Percentiles rank a stretch among this genome's conserved stretches.
These are phyloP conservation scores for Drosophila pseudotakahashii DNA, from an alignment of 2,888 invertebrate species.

Conservation along the genomic window DNA sequence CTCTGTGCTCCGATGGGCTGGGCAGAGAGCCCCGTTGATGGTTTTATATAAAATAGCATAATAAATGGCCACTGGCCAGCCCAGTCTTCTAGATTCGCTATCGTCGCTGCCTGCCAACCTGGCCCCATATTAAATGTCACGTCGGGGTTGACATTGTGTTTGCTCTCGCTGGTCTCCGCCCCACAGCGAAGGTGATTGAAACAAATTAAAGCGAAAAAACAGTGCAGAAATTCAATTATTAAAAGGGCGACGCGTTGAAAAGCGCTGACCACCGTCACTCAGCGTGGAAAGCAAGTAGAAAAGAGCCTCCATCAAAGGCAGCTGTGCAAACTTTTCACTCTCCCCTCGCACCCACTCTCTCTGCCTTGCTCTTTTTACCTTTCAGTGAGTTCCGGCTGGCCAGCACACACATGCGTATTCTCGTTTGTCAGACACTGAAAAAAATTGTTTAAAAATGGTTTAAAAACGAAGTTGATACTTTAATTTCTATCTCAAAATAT, in stretches of 20 bases:
- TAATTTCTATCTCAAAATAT: too few species aligned
- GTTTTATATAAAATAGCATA: conserved; percentile 47
- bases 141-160: conserved; percentile 10
- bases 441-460: background rate
- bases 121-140: conserved; percentile 34
- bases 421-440: conserved; percentile 7
- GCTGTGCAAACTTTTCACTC: conserved; percentile 41
- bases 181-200: conserved; percentile 35
- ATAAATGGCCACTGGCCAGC: conserved; percentile 42
- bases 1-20: conserved; percentile 9
- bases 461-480: too few species aligned
- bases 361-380: conserved; percentile 15
- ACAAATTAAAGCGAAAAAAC: conserved; percentile 33
- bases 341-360: conserved; percentile 23
- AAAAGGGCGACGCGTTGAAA: conserved; percentile 12
- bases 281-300: conserved; percentile 5
- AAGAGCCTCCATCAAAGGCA: conserved; percentile 19
- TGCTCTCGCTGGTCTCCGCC: conserved; percentile 9
- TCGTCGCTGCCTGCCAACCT: conserved; percentile 6
- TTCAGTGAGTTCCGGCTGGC: conserved; percentile 39
- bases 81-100: conserved; percentile 15
- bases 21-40: conserved; percentile 8
- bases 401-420: conserved; percentile 23
- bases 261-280: conserved; percentile 14
- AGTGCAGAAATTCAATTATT: conserved; percentile 25